These are phyloP conservation scores for Bombylius discolor DNA, from an alignment of 2,888 invertebrate species.

Conservation along the genomic window DNA sequence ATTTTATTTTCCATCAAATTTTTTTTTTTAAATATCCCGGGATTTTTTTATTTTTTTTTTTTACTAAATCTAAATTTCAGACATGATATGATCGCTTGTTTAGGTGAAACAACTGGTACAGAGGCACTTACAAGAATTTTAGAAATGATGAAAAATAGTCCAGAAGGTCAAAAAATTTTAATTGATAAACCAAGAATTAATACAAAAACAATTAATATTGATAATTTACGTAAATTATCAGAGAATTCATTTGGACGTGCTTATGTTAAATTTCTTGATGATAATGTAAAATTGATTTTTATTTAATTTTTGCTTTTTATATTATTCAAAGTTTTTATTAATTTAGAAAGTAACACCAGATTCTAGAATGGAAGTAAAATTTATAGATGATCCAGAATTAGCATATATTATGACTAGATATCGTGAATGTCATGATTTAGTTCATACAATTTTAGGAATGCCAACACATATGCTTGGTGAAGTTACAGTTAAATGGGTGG, in stretches of 20 bases:
- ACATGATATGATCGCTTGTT: constrained; percentile 87
- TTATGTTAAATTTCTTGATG: constrained; percentile 70
- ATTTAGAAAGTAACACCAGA: constrained; percentile 74
- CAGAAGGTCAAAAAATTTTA: constrained; percentile 66
- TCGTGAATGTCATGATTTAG: constrained; percentile 90
- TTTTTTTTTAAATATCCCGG: no score
- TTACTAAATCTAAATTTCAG: constrained; percentile 34
- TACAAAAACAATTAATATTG: constrained; percentile 63
- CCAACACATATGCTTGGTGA: constrained; percentile 86
- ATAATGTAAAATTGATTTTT: constrained; percentile 40
- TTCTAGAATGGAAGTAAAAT: constrained; percentile 76
- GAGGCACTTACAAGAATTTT: constrained; percentile 58
- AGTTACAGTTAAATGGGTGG: constrained; percentile 95
- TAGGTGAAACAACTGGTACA: constrained; percentile 81
- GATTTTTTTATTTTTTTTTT: no score
- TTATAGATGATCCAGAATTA: constrained; percentile 73
- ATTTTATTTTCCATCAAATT: no score
- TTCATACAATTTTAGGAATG: constrained; percentile 84
- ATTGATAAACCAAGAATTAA: constrained; percentile 75
- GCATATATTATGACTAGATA: constrained; percentile 97
- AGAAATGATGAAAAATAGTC: constrained; percentile 57
- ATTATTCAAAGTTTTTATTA: constrained; percentile 25
- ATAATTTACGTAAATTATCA: constrained; percentile 56
- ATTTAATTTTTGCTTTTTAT: constrained; percentile 18
- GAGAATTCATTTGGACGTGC: constrained; percentile 71